A percentile compares a stretch with the other conserved stretches of the same genome.
Evolutionary conservation across 2,797 vertebrate genomes (phyloP).

Genomic region (Zenarchopterus dispar): DNA sequence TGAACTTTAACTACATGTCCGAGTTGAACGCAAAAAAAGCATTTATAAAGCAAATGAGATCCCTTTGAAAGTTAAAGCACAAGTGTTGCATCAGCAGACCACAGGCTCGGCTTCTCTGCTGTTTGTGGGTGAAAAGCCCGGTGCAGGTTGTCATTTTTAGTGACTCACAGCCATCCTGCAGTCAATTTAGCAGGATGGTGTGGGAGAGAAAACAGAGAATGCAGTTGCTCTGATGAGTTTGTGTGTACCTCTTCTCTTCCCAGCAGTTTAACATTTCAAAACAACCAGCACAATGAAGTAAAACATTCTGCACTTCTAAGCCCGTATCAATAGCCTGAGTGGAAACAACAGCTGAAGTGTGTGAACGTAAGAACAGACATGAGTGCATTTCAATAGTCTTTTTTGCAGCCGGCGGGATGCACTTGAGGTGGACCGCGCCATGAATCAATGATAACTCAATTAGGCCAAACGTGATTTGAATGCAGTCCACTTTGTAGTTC

Average conservation of each 20-base stretch:
- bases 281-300: constrained; percentile 29
- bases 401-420: not conserved
- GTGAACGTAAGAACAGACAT: constrained; percentile 9
- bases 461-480: no score
- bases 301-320: constrained; percentile 8
- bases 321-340: constrained; percentile 19
- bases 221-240: constrained; percentile 48
- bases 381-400: not conserved
- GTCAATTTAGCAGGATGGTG: constrained; percentile 58
- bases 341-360: constrained; percentile 20
- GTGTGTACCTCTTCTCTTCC: constrained; percentile 28
- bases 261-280: constrained; percentile 58
- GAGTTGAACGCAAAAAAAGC: constrained; percentile 3
- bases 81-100: constrained; percentile 37
- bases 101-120: constrained; percentile 10
- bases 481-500: no score
- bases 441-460: no score
- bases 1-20: no score
- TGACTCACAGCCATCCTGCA: constrained; percentile 55
- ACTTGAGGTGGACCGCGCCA: no score
- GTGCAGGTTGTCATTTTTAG: constrained; percentile 56
- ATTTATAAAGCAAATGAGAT: constrained; percentile 40
- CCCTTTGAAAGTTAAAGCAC: constrained; percentile 44
- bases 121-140: constrained; percentile 18
- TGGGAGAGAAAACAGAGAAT: constrained; percentile 48